Base-by-base conservation (phyloP, 2,797 vertebrate species). In the Sternarchorhynchus goeldii region DNA sequence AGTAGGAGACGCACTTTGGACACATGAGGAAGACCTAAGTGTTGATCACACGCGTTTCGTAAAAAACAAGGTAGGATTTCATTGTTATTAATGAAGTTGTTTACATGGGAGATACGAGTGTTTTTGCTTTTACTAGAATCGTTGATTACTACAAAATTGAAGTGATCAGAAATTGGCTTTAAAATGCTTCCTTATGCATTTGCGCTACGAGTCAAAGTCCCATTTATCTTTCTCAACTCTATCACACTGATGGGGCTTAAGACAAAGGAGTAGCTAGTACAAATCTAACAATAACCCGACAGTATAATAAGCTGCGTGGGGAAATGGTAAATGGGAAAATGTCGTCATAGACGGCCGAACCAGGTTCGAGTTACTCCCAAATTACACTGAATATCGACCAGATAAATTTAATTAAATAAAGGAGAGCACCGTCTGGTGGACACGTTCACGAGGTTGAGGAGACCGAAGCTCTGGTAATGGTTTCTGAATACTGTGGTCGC, bases 1-100 rank as follows among this genome's bases (percentile, higher is more conserved):
- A 84, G 87, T 88, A 86, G 88, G 88, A 78, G 83, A 86, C 70
- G 2, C 45, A 50, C 79, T 82, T 82, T 81, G 92, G 89, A 90
- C 85, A 80, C 70, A 75, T 75, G 6, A 58, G 72, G 78, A 55
- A 57, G 21, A 25, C 45, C 32, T 36, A 25, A 64, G 73, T 58
- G 6, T 64, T 34, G 20, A 65, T 31, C 66, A 80, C 75, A 66
- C 58, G 29, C 36, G 14, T 69, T 80, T 75, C 45, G 69, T 66
- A 70, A 67, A 75, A 65, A 45, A 39, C 57, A 65, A 80, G 78
- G 78, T 80, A 75, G 72, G 78, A 59, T 67, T 75, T 41, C 66
- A 41, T 25, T 31, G 75, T 66, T 45, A 18, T 10, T 50, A 12
- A 50, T 50, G 14, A 50, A 50, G 45, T 50, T 50, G 45, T 50